phyloP scores from a whole-genome alignment of 2,113 vertebrate species.

The Willisornis vidua region DNA sequence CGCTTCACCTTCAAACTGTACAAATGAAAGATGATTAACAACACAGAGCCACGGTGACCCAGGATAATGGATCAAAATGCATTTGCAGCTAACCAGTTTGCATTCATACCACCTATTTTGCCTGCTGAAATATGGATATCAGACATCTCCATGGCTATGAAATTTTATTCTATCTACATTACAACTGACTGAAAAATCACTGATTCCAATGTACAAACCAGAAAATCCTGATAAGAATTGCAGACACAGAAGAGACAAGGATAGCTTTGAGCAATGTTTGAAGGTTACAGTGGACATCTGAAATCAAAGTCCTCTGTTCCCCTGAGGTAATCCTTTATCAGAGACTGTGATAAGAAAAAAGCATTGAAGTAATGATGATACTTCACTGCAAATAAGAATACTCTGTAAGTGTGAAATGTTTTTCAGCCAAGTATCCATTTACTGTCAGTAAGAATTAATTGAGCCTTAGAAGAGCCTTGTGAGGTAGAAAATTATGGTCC shows the following conservation, averaged over 20 bases:
- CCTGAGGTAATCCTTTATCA: background rate
- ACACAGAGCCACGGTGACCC: background rate
- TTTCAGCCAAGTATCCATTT: background rate
- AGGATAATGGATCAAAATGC: background rate
- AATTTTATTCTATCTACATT: background rate
- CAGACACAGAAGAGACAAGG: background rate
- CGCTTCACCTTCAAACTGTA: background rate
- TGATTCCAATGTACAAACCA: background rate
- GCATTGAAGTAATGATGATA: background rate
- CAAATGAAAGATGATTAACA: background rate
- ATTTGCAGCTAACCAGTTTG: background rate
- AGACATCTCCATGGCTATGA: background rate
- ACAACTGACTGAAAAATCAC: background rate
- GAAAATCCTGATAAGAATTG: background rate
- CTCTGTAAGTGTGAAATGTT: background rate
- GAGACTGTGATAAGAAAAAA: background rate
- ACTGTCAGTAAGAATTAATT: background rate
- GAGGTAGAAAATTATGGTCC: background rate
- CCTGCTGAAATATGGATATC: background rate
- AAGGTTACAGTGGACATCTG: background rate
- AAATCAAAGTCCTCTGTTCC: background rate
- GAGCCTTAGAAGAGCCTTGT: background rate
- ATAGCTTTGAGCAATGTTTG: background rate
- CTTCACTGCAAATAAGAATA: background rate
- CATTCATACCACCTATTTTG: background rate